Percentiles rank a stretch among this genome's conserved stretches.
Evolutionary conservation across 35 echinoderm and acorn worm genomes (phyloP).

Genomic region (Nesometra sesokonis): DNA sequence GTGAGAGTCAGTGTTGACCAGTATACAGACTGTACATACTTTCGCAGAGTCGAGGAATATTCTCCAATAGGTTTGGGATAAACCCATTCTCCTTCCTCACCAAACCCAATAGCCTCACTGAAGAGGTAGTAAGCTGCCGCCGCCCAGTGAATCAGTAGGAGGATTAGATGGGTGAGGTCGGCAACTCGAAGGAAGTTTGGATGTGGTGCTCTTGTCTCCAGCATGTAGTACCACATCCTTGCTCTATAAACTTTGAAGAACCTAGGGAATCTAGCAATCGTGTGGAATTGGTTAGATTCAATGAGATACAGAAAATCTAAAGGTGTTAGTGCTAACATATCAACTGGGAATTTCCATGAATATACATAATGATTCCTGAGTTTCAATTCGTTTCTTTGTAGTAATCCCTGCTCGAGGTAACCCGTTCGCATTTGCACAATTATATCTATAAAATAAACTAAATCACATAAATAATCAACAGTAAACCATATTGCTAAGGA

Average conservation of each 20-base stretch:
- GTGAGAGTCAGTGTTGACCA: conserved; percentile 88
- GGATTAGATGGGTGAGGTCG: conserved; percentile 57
- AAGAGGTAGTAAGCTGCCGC: conserved; percentile 51
- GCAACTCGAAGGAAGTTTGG: conserved; percentile 59
- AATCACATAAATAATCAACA: conserved; percentile 61
- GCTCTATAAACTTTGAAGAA: conserved; percentile 53
- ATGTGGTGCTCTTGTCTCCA: conserved; percentile 35
- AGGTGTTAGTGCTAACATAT: conserved; percentile 47
- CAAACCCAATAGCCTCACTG: conserved; percentile 48
- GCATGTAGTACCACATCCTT: conserved; percentile 36
- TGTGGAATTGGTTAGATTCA: not conserved
- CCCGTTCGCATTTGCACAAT: conserved; percentile 55
- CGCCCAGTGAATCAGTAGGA: conserved; percentile 58
- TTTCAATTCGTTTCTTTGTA: conserved; percentile 37
- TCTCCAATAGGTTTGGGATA: conserved; percentile 35
- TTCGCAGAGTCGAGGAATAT: conserved; percentile 22
- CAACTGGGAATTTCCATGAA: conserved; percentile 42
- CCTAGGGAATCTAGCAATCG: conserved; percentile 53
- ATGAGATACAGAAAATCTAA: conserved; percentile 60
- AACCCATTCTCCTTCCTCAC: conserved; percentile 41
- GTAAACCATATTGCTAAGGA: conserved; percentile 38
- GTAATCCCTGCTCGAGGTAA: conserved; percentile 69
- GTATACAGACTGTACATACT: conserved; percentile 64
- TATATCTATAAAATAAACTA: conserved; percentile 73
- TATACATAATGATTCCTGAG: conserved; percentile 43